A percentile compares a stretch with the other conserved stretches of the same genome.
Conservation (phyloP, 2,797 vertebrate genomes). For the Podargus strigoides region DNA sequence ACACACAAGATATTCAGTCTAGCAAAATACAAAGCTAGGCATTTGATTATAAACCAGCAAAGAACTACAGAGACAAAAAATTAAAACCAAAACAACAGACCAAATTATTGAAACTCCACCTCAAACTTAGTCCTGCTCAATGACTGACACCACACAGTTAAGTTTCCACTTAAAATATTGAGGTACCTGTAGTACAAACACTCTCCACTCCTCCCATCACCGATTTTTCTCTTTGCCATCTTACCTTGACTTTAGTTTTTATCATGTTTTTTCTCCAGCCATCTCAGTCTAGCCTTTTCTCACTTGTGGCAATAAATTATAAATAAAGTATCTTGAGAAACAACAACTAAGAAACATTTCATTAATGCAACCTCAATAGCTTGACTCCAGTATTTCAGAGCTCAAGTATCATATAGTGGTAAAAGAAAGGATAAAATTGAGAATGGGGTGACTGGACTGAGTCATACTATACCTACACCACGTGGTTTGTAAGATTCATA, state of each 20-base stretch:
- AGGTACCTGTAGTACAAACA: background rate
- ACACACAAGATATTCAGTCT: background rate
- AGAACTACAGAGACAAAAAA: background rate
- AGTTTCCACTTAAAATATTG: background rate
- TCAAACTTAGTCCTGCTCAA: accelerated
- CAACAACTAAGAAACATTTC: background rate
- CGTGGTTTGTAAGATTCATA: background rate
- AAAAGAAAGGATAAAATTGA: background rate
- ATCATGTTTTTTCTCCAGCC: background rate
- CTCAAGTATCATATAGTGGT: background rate
- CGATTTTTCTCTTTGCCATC: background rate
- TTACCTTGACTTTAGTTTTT: background rate
- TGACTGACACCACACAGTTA: background rate
- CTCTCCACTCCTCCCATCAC: background rate
- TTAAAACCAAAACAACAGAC: background rate
- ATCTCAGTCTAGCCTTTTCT: background rate
- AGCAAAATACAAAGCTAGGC: background rate
- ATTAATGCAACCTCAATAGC: background rate
- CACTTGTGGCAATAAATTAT: accelerated
- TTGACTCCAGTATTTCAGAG: background rate
- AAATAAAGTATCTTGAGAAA: background rate
- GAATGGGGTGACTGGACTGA: background rate
- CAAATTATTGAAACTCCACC: background rate
- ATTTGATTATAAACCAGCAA: background rate
- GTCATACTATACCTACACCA: background rate